Percentiles rank a stretch among this genome's conserved stretches.
phyloP scores from a whole-genome alignment of 2,888 invertebrate species.

The Microdon myrmicae region DNA sequence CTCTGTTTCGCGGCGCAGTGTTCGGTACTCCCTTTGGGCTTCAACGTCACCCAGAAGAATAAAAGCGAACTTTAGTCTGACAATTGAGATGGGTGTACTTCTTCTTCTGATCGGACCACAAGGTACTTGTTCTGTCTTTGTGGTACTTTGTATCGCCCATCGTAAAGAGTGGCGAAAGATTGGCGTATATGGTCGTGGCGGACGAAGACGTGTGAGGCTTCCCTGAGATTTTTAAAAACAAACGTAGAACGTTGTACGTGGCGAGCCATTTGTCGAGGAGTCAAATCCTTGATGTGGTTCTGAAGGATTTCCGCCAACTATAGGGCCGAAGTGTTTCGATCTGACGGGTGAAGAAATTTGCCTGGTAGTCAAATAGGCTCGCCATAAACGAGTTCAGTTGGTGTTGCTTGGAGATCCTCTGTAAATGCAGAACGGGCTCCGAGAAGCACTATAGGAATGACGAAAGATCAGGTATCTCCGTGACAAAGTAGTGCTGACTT shows the following conservation, averaged over 20 bases:
- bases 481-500: constrained; percentile 42
- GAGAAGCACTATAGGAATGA: constrained; percentile 59
- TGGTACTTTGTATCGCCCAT: constrained; percentile 1
- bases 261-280: constrained; percentile 1
- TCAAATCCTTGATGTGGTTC: not conserved
- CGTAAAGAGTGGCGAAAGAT: constrained; percentile 2
- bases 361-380: constrained; percentile 2
- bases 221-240: not conserved
- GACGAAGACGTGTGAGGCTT: not conserved
- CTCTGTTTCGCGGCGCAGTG: no score
- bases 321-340: not conserved
- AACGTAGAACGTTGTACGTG: not conserved
- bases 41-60: no score
- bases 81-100: no score
- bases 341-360: constrained; percentile 3
- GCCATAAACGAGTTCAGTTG: constrained; percentile 58
- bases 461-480: no score
- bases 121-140: not conserved
- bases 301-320: constrained; percentile 1
- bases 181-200: constrained; percentile 7
- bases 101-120: not conserved
- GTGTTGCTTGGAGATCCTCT: constrained; percentile 55
- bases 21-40: no score
- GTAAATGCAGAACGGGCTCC: constrained; percentile 57
- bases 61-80: no score